Percentiles rank a stretch among this genome's conserved stretches.
Evolutionary conservation across 2,888 invertebrate species (phyloP).

Genomic region (Horisme vitalbata): DNA sequence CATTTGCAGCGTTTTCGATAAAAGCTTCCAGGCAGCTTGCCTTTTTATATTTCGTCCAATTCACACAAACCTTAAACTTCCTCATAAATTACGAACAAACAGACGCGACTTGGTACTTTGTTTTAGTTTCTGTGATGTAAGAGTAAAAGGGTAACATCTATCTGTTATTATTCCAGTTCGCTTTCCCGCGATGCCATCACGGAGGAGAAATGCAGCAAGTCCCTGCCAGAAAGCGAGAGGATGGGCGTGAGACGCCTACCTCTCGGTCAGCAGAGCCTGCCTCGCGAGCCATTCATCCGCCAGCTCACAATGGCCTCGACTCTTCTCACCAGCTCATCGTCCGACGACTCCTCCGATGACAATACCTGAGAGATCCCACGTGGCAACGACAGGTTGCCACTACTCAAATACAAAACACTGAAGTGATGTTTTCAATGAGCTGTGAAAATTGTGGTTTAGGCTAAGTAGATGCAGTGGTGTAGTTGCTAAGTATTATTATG

Average conservation of each 20-base stretch:
- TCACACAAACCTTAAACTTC: too few species aligned
- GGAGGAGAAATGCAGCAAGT: constrained; percentile 86
- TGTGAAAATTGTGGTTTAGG: constrained; percentile 31
- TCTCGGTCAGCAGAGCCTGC: constrained; percentile 81
- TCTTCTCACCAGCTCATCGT: constrained; percentile 85
- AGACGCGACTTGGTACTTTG: too few species aligned
- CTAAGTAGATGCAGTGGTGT: constrained; percentile 3
- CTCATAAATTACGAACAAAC: too few species aligned
- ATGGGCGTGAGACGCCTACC: constrained; percentile 78
- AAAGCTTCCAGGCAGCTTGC: too few species aligned
- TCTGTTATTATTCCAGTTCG: too few species aligned
- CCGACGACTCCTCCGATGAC: constrained; percentile 76
- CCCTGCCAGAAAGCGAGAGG: constrained; percentile 83
- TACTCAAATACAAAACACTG: constrained; percentile 71
- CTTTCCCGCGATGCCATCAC: constrained; percentile 87
- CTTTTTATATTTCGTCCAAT: too few species aligned
- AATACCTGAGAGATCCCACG: constrained; percentile 79
- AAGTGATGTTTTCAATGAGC: constrained; percentile 39
- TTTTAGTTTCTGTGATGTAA: too few species aligned
- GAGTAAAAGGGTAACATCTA: too few species aligned
- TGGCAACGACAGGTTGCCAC: constrained; percentile 80
- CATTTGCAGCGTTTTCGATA: too few species aligned
- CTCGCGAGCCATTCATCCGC: constrained; percentile 82
- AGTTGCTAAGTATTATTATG: constrained; percentile 4
- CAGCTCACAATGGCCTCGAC: constrained; percentile 85